These are phyloP conservation scores for Bombus haemorrhoidalis DNA, from an alignment of 1,140 invertebrate species.

Conservation along the genomic window DNA sequence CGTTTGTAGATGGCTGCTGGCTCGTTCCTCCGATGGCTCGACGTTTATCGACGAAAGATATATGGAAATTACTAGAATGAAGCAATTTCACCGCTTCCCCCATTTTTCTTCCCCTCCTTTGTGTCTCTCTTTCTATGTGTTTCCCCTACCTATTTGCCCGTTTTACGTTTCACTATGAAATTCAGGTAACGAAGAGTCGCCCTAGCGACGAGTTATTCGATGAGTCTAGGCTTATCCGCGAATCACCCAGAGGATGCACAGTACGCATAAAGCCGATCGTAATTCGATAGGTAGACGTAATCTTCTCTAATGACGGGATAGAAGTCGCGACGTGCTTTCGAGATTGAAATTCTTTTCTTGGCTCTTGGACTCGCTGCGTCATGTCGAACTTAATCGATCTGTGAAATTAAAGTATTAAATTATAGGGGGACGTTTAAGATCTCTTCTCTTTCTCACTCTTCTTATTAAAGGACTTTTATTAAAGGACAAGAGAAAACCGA, in stretches of 20 bases:
- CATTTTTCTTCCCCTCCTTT: neutral
- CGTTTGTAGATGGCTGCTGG: constrained; percentile 52
- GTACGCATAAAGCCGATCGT: neutral
- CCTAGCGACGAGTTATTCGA: neutral
- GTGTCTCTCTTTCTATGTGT: neutral
- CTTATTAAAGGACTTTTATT: neutral
- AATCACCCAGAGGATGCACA: neutral
- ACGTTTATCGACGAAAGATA: constrained; percentile 59
- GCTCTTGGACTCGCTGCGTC: neutral
- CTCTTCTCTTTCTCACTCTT: no score
- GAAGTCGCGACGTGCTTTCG: neutral
- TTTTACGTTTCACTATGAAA: neutral
- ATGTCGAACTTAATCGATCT: constrained; percentile 24
- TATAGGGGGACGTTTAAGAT: neutral
- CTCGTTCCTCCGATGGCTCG: constrained; percentile 39
- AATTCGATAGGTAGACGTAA: constrained; percentile 9
- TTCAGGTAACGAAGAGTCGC: constrained; percentile 30
- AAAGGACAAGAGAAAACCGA: no score
- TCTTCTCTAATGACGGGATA: constrained; percentile 9
- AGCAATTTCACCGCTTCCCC: constrained; percentile 6
- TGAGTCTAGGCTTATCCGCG: neutral
- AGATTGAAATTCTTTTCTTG: constrained; percentile 3
- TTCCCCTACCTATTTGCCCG: neutral
- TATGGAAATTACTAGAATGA: constrained; percentile 61
- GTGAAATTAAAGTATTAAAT: constrained; percentile 12